Percentiles rank a stretch among this genome's conserved stretches.
Evolutionary conservation across 2,888 invertebrate species (phyloP).

Genomic region (Epirrhoe alternata): DNA sequence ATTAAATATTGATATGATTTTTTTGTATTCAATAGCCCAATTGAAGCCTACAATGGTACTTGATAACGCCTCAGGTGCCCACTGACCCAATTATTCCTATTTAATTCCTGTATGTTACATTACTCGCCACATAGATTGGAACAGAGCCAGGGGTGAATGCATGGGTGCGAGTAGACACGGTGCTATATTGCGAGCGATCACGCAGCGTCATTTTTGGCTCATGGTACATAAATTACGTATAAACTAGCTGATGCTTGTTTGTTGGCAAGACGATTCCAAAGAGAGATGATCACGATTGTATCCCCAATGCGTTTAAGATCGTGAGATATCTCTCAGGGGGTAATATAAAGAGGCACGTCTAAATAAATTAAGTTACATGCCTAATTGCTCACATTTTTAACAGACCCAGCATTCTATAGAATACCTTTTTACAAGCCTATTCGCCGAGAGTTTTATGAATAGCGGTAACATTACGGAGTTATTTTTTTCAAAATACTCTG

Average conservation of each 20-base stretch:
- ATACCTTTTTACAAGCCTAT: too few species aligned
- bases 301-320: too few species aligned
- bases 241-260: neutral
- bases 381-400: too few species aligned
- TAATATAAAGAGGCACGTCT: too few species aligned
- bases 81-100: constrained; percentile 25
- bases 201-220: constrained; percentile 3
- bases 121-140: constrained; percentile 25
- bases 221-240: neutral
- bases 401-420: too few species aligned
- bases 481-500: too few species aligned
- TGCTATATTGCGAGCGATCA: constrained; percentile 19
- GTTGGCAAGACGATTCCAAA: neutral
- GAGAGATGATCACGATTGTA: too few species aligned
- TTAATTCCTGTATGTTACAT: constrained; percentile 23
- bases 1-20: neutral
- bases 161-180: constrained; percentile 30
- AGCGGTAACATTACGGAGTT: too few species aligned
- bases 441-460: too few species aligned
- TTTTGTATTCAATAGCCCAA: neutral
- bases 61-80: constrained; percentile 4
- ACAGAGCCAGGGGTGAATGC: constrained; percentile 29
- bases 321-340: too few species aligned
- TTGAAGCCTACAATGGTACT: neutral
- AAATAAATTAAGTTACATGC: too few species aligned